Base-by-base conservation (phyloP, 1,140 invertebrate species). In the Chrysomallon squamiferum region DNA sequence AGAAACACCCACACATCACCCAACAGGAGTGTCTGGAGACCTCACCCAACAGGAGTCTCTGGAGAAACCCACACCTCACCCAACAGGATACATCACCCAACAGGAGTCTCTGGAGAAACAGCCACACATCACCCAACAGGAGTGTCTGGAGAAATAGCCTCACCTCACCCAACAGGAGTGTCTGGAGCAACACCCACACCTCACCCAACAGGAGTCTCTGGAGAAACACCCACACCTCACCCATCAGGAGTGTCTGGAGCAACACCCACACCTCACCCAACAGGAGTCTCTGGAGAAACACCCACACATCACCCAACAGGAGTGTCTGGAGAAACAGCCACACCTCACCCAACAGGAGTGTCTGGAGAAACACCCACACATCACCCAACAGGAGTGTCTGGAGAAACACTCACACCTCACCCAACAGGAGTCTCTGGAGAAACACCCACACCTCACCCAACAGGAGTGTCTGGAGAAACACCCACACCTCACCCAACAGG, bases 11-110 rank as follows among this genome's bases (percentile, higher is more conserved):
- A n/a, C n/a, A n/a, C n/a, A n/a, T n/a, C 84, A 89, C 65, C 93
- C 94, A 87, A 85, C 83, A 2, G 87, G 90, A 9, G 67, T 77
- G 6, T 79, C 74, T 57, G 65, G 72, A 18, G 74, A 79, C 33
- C 62, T 60, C 2, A 57, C 59, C 18, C 77, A 79, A n/a, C n/a
- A n/a, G n/a, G n/a, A n/a, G n/a, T n/a, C n/a, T n/a, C n/a, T n/a
- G n/a, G n/a, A n/a, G n/a, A n/a, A n/a, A n/a, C n/a, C n/a, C n/a
- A n/a, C n/a, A n/a, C n/a, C n/a, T n/a, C n/a, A n/a, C n/a, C n/a
- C n/a, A n/a, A n/a, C n/a, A n/a, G n/a, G n/a, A n/a, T n/a, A n/a
- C n/a, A n/a, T n/a, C n/a, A n/a, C n/a, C n/a, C n/a, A n/a, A n/a
- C n/a, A n/a, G n/a, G n/a, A n/a, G n/a, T n/a, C n/a, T n/a, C n/a